These are phyloP conservation scores for Chloromyia formosa DNA, from an alignment of 2,888 invertebrate genomes.

Conservation along the genomic window DNA sequence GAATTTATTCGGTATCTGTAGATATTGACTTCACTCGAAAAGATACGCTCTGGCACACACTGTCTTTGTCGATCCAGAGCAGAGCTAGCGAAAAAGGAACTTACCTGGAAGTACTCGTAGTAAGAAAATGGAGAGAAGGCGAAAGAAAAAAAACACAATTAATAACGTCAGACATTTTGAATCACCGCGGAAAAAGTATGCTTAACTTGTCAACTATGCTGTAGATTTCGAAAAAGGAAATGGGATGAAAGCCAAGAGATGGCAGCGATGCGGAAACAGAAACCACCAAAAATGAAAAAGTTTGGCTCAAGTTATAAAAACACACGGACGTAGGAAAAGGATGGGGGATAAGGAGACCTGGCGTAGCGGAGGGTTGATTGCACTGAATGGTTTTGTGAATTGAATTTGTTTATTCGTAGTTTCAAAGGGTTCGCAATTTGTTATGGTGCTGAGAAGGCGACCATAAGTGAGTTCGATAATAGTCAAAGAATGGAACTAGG, in stretches of 20 bases:
- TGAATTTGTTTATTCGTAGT: no score
- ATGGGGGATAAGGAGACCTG: no score
- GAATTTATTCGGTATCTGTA: constrained; percentile 24
- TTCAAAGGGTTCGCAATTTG: no score
- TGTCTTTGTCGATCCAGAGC: not conserved
- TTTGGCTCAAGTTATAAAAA: not conserved
- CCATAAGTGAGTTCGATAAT: no score
- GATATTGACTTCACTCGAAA: constrained; percentile 20
- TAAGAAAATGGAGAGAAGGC: not conserved
- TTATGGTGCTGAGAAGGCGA: no score
- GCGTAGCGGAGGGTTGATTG: no score
- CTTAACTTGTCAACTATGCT: constrained; percentile 42
- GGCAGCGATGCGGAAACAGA: not conserved
- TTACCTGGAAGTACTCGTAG: constrained; percentile 30
- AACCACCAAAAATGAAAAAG: not conserved
- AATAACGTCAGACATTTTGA: constrained; percentile 42
- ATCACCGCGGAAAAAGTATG: constrained; percentile 40
- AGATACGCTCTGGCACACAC: no score
- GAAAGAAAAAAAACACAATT: constrained; percentile 34
- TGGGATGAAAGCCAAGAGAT: constrained; percentile 3
- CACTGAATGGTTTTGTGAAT: no score
- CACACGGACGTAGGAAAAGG: no score
- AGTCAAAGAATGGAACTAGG: no score
- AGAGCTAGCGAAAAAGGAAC: constrained; percentile 11
- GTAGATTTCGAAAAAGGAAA: constrained; percentile 19